Evolutionary conservation across 1,140 invertebrate species (phyloP).

Genomic region (Stratiolaelaps scimitus): DNA sequence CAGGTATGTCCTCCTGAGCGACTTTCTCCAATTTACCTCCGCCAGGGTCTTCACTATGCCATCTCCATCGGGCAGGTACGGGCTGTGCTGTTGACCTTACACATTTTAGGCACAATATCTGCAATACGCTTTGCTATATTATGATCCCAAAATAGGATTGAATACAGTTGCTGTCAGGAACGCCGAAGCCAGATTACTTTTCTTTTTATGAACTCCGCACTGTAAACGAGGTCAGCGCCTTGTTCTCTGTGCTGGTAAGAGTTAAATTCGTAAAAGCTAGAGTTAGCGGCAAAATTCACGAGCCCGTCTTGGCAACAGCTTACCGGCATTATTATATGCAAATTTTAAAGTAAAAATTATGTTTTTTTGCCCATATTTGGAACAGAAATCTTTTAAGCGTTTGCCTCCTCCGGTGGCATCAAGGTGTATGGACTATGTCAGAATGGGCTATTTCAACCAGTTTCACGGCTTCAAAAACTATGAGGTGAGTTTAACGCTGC

Average conservation of each 20-base stretch:
- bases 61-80: slow-evolving; percentile 17
- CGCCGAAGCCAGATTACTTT: too few relatives aligned
- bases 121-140: too few relatives aligned
- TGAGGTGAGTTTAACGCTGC: neutral
- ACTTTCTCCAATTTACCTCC: slow-evolving; percentile 23
- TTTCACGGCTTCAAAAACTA: slow-evolving; percentile 27
- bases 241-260: too few relatives aligned
- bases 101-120: neutral
- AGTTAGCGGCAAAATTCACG: too few relatives aligned
- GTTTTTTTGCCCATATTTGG: neutral
- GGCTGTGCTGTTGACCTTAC: too few relatives aligned
- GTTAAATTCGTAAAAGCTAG: too few relatives aligned
- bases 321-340: neutral
- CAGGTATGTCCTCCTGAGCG: slow-evolving; percentile 17
- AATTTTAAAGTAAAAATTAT: neutral
- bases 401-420: slow-evolving; percentile 13
- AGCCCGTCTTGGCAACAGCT: too few relatives aligned
- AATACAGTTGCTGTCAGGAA: too few relatives aligned
- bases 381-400: slow-evolving; percentile 17
- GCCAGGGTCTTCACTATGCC: slow-evolving; percentile 22
- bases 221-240: too few relatives aligned
- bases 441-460: slow-evolving; percentile 1
- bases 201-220: too few relatives aligned
- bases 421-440: slow-evolving; percentile 12
- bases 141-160: too few relatives aligned